phyloP scores from a whole-genome alignment of 1,140 invertebrate species.

The Danaus melanippus region DNA sequence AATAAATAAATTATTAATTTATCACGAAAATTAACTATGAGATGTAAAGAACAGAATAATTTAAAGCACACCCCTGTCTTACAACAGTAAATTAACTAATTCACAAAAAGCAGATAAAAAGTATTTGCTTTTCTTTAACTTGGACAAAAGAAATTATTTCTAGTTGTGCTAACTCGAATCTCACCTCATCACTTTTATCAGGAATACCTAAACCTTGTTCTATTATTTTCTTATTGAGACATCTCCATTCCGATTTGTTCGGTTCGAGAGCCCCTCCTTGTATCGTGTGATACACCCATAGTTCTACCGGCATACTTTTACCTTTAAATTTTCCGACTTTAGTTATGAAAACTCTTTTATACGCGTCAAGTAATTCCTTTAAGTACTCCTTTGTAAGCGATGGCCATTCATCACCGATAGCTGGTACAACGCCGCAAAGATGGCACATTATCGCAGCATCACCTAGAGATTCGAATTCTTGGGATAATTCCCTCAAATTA shows the following conservation, averaged over 20 bases:
- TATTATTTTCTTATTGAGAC: conserved; percentile 71
- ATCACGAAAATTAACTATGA: no score
- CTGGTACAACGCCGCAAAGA: conserved; percentile 71
- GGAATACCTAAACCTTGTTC: conserved; percentile 73
- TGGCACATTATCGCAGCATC: conserved; percentile 72
- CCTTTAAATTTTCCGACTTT: conserved; percentile 60
- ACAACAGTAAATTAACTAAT: no score
- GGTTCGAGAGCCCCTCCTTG: conserved; percentile 65
- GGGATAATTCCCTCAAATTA: conserved; percentile 54
- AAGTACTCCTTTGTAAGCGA: conserved; percentile 68
- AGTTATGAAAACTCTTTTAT: conserved; percentile 57
- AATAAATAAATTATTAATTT: no score
- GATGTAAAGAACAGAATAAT: no score
- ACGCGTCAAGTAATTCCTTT: conserved; percentile 65
- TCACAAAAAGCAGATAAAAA: no score
- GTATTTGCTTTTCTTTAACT: no score
- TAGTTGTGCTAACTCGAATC: not conserved
- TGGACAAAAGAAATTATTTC: no score
- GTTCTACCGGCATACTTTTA: conserved; percentile 70
- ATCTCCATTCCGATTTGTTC: conserved; percentile 66
- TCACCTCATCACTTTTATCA: conserved; percentile 50
- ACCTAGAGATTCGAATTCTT: conserved; percentile 52
- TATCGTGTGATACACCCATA: conserved; percentile 69
- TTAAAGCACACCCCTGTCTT: no score
- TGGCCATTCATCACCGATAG: conserved; percentile 71